phyloP scores from a whole-genome alignment of 2,113 vertebrate species.

The Clarias magur region DNA sequence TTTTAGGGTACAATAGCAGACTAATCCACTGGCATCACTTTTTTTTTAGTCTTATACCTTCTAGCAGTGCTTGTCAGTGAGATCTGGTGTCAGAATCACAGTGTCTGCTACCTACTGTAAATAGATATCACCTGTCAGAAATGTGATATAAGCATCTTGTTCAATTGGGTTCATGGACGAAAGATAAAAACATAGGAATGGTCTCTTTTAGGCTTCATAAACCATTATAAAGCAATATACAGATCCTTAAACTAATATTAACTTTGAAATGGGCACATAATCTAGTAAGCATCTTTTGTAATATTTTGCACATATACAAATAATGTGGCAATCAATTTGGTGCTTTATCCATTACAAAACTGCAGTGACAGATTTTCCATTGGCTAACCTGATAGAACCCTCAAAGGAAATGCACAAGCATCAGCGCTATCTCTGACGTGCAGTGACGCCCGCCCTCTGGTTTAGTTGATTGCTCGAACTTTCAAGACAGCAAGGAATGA shows the following conservation, averaged over 20 bases:
- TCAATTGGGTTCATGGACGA: background rate
- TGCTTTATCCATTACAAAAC: background rate
- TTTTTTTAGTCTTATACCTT: background rate
- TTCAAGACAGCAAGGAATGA: background rate
- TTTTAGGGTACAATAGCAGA: background rate
- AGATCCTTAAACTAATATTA: background rate
- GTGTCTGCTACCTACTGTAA: background rate
- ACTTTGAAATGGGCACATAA: constrained; percentile 4
- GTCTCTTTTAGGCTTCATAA: background rate
- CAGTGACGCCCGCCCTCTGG: background rate
- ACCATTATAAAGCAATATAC: background rate
- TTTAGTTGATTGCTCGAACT: background rate
- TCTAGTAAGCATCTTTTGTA: constrained; percentile 5
- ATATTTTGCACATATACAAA: constrained; percentile 2
- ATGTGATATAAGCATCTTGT: background rate
- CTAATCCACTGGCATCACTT: background rate
- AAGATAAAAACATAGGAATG: background rate
- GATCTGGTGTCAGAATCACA: constrained; percentile 1
- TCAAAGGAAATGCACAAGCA: constrained; percentile 16
- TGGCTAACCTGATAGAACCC: constrained; percentile 1
- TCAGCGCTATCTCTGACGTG: constrained; percentile 13
- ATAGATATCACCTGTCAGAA: background rate
- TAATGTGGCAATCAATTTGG: background rate
- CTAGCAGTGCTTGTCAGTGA: constrained; percentile 9
- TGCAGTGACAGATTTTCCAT: background rate